Evolutionary conservation across 1,140 invertebrate genomes (phyloP).

Genomic region (Melipona quadrifasciata): DNA sequence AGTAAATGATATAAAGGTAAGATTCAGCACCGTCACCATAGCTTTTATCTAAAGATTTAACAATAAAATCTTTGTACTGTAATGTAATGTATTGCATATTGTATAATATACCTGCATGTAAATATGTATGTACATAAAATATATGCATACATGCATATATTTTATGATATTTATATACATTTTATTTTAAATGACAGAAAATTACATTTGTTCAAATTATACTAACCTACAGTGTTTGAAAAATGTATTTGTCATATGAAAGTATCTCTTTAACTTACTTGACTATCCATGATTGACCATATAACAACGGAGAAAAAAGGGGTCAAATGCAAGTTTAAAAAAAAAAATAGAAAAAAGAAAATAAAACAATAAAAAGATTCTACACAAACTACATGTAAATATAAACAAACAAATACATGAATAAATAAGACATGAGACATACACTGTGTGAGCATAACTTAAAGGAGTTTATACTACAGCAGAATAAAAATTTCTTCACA

Average conservation of each 20-base stretch:
- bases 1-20: conserved; percentile 76
- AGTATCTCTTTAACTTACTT: conserved; percentile 52
- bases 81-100: conserved; percentile 45
- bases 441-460: conserved; percentile 81
- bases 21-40: conserved; percentile 80
- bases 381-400: conserved; percentile 63
- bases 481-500: conserved; percentile 76
- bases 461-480: conserved; percentile 76
- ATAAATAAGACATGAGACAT: conserved; percentile 81
- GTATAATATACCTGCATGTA: conserved; percentile 55
- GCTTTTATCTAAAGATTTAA: conserved; percentile 65
- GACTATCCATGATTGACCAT: conserved; percentile 62
- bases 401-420: conserved; percentile 72
- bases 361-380: conserved; percentile 63
- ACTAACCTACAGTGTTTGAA: conserved; percentile 18
- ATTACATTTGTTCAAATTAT: conserved; percentile 13
- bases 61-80: conserved; percentile 48
- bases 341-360: conserved; percentile 57
- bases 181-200: conserved; percentile 16
- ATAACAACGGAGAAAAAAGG: conserved; percentile 68
- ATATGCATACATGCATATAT: conserved; percentile 36
- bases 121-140: conserved; percentile 40
- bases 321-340: conserved; percentile 56
- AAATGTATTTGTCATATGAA: conserved; percentile 30
- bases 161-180: conserved; percentile 54